phyloP scores from a whole-genome alignment of 2,888 invertebrate genomes.

The Cerastis leucographa region DNA sequence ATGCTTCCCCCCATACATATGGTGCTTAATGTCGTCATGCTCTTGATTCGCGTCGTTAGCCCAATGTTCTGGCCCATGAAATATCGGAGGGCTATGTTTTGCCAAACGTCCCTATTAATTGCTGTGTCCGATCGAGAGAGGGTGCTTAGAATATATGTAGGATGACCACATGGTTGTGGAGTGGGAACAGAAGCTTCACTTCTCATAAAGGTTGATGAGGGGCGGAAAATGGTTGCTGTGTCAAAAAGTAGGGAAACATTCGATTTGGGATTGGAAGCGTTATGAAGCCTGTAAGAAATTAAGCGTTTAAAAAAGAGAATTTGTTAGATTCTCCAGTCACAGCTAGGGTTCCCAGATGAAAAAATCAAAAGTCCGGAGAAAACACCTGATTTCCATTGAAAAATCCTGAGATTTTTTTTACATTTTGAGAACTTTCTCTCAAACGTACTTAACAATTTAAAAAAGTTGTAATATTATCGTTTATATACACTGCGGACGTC shows the following conservation, averaged over 20 bases:
- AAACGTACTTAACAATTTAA: no score
- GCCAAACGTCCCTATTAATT: constrained; percentile 71
- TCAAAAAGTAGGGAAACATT: not conserved
- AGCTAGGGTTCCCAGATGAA: no score
- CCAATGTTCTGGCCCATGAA: constrained; percentile 72
- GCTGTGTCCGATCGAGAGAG: constrained; percentile 60
- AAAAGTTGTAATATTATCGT: no score
- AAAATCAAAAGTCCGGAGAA: no score
- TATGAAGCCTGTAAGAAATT: not conserved
- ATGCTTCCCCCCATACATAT: constrained; percentile 63
- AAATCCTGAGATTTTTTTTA: no score
- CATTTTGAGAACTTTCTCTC: no score
- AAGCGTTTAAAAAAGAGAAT: not conserved
- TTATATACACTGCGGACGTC: no score
- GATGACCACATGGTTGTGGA: constrained; percentile 31
- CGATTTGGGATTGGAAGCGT: not conserved
- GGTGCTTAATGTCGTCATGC: constrained; percentile 65
- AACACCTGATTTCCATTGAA: no score
- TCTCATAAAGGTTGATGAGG: constrained; percentile 4
- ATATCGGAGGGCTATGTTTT: constrained; percentile 72
- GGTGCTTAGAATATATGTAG: constrained; percentile 58
- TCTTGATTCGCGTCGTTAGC: constrained; percentile 61
- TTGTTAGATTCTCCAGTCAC: not conserved
- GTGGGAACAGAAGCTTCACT: constrained; percentile 41
- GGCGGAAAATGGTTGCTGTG: not conserved